A percentile compares a stretch with the other conserved stretches of the same genome.
These are phyloP conservation scores for Agrotis segetum DNA, from an alignment of 2,888 invertebrate species.

Conservation along the genomic window DNA sequence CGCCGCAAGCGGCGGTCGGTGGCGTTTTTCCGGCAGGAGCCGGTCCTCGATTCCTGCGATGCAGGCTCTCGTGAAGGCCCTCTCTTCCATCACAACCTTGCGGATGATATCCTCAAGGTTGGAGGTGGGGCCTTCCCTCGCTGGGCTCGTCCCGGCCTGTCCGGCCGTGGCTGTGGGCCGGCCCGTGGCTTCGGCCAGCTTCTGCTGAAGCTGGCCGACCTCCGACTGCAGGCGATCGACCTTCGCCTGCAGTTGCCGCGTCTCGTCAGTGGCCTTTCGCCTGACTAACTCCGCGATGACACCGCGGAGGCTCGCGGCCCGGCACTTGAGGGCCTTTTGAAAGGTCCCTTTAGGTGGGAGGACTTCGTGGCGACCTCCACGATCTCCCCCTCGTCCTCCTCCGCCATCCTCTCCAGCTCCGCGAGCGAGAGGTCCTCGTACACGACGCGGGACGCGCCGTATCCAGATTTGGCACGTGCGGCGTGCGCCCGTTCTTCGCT, in stretches of 20 bases:
- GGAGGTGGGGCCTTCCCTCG: not conserved
- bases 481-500: not conserved
- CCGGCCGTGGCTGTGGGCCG: no score
- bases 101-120: not conserved
- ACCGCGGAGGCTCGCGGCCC: no score
- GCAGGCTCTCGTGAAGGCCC: not conserved
- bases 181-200: not conserved
- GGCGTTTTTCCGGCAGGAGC: not conserved
- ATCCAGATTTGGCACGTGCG: not conserved
- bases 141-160: not conserved
- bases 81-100: not conserved
- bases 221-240: no score
- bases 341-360: not conserved
- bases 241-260: no score
- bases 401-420: not conserved
- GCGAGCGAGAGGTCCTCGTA: not conserved
- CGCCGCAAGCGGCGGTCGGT: not conserved
- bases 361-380: not conserved
- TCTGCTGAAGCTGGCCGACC: not conserved
- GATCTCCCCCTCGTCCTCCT: not conserved
- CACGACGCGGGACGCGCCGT: not conserved
- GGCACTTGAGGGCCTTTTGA: no score
- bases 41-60: not conserved
- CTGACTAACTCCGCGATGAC: no score
- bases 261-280: no score